A percentile compares a stretch with the other conserved stretches of the same genome.
phyloP scores from a whole-genome alignment of 1,140 invertebrate genomes.

The Lethocerus indicus region DNA sequence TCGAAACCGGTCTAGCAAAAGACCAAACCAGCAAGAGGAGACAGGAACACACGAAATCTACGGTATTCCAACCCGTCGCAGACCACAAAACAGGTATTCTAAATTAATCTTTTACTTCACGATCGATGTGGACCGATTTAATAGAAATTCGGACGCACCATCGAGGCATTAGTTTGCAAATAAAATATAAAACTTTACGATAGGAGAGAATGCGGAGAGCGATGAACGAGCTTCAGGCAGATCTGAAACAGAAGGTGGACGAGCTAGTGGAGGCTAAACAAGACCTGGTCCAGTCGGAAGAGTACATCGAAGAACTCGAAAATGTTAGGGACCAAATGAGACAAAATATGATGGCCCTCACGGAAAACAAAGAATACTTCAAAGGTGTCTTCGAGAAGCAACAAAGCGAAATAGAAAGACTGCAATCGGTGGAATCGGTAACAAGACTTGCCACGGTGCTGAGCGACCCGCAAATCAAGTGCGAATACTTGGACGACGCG shows the following conservation, averaged over 20 bases:
- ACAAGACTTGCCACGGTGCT: not conserved
- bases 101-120: no score
- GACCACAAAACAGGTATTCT: no score
- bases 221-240: slow-evolving; percentile 18
- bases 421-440: not conserved
- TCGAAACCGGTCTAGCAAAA: no score
- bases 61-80: no score
- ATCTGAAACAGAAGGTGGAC: slow-evolving; percentile 21
- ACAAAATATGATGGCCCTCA: slow-evolving; percentile 18
- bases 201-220: slow-evolving; percentile 20
- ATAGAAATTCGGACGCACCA: no score
- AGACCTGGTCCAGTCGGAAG: slow-evolving; percentile 10
- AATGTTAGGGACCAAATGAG: slow-evolving; percentile 20
- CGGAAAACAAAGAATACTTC: slow-evolving; percentile 15
- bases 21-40: no score
- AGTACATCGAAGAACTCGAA: slow-evolving; percentile 15
- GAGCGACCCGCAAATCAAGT: slow-evolving; percentile 1
- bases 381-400: slow-evolving; percentile 12
- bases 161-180: no score
- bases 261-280: slow-evolving; percentile 19
- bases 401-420: slow-evolving; percentile 1
- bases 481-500: slow-evolving; percentile 4
- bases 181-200: slow-evolving; percentile 2
- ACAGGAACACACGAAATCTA: no score
- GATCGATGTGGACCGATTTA: not conserved